Percentiles rank a stretch among this genome's conserved stretches.
Conservation (phyloP, 2,888 invertebrate species). For the Pocota personata region DNA sequence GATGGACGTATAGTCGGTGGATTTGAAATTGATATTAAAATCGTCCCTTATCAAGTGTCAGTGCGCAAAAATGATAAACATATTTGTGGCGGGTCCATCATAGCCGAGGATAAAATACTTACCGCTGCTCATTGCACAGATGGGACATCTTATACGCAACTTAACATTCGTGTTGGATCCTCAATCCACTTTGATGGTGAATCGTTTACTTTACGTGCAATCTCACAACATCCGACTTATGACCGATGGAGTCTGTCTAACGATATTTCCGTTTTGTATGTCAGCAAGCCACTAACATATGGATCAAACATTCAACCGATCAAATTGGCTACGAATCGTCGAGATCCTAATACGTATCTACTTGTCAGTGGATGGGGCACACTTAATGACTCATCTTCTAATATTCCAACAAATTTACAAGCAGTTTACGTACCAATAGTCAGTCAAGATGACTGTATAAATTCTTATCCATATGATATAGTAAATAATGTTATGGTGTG, state of each 20-base stretch:
- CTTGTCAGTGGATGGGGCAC: constrained; percentile 27
- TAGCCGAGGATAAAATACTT: constrained; percentile 14
- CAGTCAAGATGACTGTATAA: neutral
- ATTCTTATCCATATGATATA: no score
- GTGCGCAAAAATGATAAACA: neutral
- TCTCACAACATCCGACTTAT: neutral
- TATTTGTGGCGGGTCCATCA: constrained; percentile 32
- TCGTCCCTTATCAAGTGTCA: constrained; percentile 16
- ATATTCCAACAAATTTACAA: neutral
- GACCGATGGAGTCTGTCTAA: neutral
- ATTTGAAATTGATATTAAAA: neutral
- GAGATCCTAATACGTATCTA: neutral
- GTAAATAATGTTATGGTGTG: no score
- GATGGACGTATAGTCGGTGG: constrained; percentile 38
- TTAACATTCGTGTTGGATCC: constrained; percentile 7
- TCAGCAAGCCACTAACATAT: constrained; percentile 3
- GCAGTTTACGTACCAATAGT: neutral
- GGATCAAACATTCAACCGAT: neutral
- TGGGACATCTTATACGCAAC: neutral
- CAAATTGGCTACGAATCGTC: neutral
- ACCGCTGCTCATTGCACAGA: constrained; percentile 35
- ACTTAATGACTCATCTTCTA: neutral
- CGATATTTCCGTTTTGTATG: constrained; percentile 3
- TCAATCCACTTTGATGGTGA: neutral
- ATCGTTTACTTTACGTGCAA: neutral